Base-by-base conservation (phyloP, 2,797 vertebrate genomes). In the Limnodromus scolopaceus region DNA sequence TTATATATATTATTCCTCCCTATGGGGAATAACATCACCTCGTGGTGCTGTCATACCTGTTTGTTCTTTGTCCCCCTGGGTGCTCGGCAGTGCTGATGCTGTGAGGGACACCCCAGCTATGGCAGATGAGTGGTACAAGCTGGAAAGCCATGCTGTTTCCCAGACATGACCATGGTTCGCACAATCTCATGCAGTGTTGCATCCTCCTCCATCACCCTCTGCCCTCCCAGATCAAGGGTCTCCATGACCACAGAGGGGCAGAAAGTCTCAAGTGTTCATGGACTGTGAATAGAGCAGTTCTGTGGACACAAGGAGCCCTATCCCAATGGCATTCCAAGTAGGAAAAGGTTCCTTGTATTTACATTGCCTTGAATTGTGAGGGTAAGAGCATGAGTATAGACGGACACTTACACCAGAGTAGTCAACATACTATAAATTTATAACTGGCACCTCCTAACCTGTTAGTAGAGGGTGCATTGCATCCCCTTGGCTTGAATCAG, bases 231-330 rank as follows among this genome's bases (percentile, higher is more conserved):
- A 48, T 81, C 48, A 70, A 53, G 34, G 16, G 23, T 71, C 23
- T 1, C 1, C 1, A 2, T 60, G 64, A 49, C 36, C 0, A 4
- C 43, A 39, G 39, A 53, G 49, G 34, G 68, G 27, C 32, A 69
- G 54, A 48, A 46, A 53, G 43, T 43, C 63, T 70, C 0, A 1
- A 13, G 46, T 0, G 1, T 20, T 39, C 9, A 1, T 2, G 16
- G 38, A 2, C 48, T 46, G 54, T 13, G 13, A 12, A 7, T 6
- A 13, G 22, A 63, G 15, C 60, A 38, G 6, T 53, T 80, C 65
- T 53, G 30, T 2, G 5, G 69, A 22, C 79, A 20, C 32, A 58
- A 20, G 54, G 19, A 84, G 22, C 41, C 3, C 27, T 64, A 4
- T 68, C n/a, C 39, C 2, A 1, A 0, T 24, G 45, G n/a, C 41